Evolutionary conservation across 92 coral and sea anemone genomes (phyloP).

Genomic region (Epizoanthus fatuus): DNA sequence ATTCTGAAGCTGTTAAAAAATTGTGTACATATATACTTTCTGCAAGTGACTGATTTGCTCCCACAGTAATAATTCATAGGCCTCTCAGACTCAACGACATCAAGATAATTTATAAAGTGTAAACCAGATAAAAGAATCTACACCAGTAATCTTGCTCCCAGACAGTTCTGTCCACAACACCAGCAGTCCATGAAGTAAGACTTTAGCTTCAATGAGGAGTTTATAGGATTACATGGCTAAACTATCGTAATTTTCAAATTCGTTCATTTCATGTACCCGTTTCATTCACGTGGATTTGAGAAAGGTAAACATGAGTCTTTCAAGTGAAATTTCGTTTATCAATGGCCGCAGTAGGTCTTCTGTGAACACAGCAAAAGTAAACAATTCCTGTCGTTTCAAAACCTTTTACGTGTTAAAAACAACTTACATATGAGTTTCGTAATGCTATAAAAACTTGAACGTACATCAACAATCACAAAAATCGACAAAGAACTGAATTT

Average conservation of each 20-base stretch:
- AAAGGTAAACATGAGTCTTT: constrained; percentile 42
- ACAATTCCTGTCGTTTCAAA: constrained; percentile 13
- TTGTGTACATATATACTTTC: too few relatives aligned
- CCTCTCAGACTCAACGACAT: constrained; percentile 11
- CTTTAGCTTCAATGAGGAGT: neutral
- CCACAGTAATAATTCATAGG: constrained; percentile 9
- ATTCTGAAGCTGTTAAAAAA: neutral
- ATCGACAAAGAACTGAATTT: constrained; percentile 5
- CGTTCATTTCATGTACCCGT: constrained; percentile 12
- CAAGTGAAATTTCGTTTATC: constrained; percentile 34
- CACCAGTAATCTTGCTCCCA: neutral
- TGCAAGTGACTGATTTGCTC: too few relatives aligned
- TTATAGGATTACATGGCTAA: constrained; percentile 29
- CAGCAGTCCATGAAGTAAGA: neutral
- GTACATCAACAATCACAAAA: constrained; percentile 4
- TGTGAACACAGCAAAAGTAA: constrained; percentile 23
- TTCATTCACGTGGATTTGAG: constrained; percentile 36
- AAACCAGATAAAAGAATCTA: neutral
- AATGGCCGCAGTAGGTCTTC: constrained; percentile 30
- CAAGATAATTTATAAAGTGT: neutral
- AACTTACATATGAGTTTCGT: constrained; percentile 1
- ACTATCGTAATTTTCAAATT: constrained; percentile 23
- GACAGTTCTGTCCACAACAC: neutral
- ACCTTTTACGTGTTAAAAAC: neutral
- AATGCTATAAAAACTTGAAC: constrained; percentile 5